Evolutionary conservation across 2,888 invertebrate species (phyloP), one percentile per base, ranked within the genome.

Genomic region (Prenolepis imparis): DNA sequence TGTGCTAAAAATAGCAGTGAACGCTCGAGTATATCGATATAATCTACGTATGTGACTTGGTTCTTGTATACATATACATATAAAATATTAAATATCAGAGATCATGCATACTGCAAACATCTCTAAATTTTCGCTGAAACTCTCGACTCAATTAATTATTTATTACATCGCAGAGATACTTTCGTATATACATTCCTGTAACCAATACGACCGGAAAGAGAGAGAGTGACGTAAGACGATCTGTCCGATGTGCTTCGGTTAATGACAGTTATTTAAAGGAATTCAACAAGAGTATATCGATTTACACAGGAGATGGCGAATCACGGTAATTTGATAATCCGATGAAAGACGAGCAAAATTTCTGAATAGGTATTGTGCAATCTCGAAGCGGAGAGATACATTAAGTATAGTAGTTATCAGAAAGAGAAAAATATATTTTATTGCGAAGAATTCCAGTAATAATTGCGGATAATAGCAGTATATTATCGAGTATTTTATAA

Each of bases 1-100:
- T 84, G 59, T 67, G 87, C 92, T 92, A 93, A 93, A 92, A 92
- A 93, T 93, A 93, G 92, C 86, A 91, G 89, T 92, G 93, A 92
- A 92, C 91, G 90, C 89, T 89, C 89, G 21, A 90, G 89, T 90
- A 70, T 64, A n/a, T 52, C n/a, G n/a, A 52, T 52, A 80, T n/a
- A 28, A 24, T 18, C 9, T 61, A 41, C 63, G 61, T 52, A 55
- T 74, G 64, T 39, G 72, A 59, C 24, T 74, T 77, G 28, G n/a
- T 28, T 21, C n/a, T 18, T 18, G 52, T 67, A 72, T 82, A 21
- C 61, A 44, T 55, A 48, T 6, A 28, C 15, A 9, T 6, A 28
- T n/a, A 9, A 52, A 52, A 52, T 55, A 67, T n/a, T 36, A 59
- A 55, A 55, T 28, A 57, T n/a, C 3, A n/a, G 32, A 41, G 55